These are phyloP conservation scores for Operophtera brumata DNA, from an alignment of 2,888 invertebrate genomes.

Conservation along the genomic window DNA sequence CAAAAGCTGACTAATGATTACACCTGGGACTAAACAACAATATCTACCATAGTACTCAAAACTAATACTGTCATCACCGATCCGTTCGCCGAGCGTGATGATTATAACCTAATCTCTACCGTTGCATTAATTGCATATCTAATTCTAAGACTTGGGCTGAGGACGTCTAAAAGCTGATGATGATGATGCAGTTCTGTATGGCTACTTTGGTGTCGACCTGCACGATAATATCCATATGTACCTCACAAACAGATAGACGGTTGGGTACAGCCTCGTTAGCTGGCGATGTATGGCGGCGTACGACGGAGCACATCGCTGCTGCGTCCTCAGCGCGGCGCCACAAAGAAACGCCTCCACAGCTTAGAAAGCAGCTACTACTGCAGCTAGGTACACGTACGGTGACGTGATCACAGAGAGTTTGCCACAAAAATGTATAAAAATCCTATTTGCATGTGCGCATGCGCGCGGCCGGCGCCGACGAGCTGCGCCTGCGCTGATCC, in stretches of 20 bases:
- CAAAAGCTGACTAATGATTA: too few relatives aligned
- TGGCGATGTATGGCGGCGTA: background rate
- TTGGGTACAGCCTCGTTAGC: conserved; percentile 8
- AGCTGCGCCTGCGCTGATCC: conserved; percentile 21
- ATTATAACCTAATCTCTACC: too few relatives aligned
- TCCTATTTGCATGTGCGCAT: conserved; percentile 33
- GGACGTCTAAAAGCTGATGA: too few relatives aligned
- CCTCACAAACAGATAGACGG: background rate
- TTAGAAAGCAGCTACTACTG: background rate
- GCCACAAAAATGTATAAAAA: conserved; percentile 20
- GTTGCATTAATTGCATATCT: too few relatives aligned
- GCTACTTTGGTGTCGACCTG: background rate
- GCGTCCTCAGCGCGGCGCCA: background rate
- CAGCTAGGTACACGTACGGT: conserved; percentile 8
- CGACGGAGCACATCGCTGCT: background rate
- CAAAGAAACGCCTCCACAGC: conserved; percentile 6
- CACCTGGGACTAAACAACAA: too few relatives aligned
- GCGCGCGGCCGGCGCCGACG: conserved; percentile 24
- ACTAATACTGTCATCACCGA: too few relatives aligned
- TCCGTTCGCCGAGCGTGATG: too few relatives aligned
- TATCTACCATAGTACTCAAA: too few relatives aligned
- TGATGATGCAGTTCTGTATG: too few relatives aligned
- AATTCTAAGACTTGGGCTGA: too few relatives aligned
- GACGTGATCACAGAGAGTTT: conserved; percentile 20
- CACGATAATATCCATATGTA: conserved; percentile 1